Percentiles rank a stretch among this genome's conserved stretches.
Evolutionary conservation across 2,888 invertebrate species (phyloP).

Genomic region (Notodonta dromedarius): DNA sequence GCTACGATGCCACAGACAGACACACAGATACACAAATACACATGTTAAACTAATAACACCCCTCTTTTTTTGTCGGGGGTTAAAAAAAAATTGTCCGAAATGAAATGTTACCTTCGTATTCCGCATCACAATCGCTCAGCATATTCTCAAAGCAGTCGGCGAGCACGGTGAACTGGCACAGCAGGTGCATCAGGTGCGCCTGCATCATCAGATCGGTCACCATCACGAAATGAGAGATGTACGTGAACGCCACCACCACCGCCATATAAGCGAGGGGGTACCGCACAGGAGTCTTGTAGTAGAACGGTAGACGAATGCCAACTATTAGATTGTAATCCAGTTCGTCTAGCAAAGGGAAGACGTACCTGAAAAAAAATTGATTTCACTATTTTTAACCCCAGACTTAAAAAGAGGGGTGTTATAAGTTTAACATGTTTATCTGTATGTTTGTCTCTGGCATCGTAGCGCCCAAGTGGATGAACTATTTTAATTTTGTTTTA

Average conservation of each 20-base stretch:
- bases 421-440: too few relatives aligned
- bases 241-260: conserved; percentile 53
- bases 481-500: too few relatives aligned
- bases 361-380: conserved; percentile 53
- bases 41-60: too few relatives aligned
- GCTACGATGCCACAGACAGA: too few relatives aligned
- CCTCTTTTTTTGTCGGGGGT: too few relatives aligned
- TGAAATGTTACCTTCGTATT: conserved; percentile 41
- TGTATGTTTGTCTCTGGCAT: too few relatives aligned
- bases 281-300: conserved; percentile 43
- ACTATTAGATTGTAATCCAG: conserved; percentile 68
- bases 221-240: conserved; percentile 66
- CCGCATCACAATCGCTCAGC: conserved; percentile 50
- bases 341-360: conserved; percentile 65
- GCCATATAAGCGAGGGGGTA: conserved; percentile 55
- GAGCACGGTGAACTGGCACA: conserved; percentile 67
- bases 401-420: too few relatives aligned
- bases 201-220: conserved; percentile 67
- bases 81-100: too few relatives aligned
- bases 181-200: conserved; percentile 61
- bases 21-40: too few relatives aligned
- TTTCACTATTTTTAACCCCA: not conserved
- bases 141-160: conserved; percentile 66
- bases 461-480: too few relatives aligned
- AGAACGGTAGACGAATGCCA: conserved; percentile 55